phyloP scores from a whole-genome alignment of 2,888 invertebrate species.

The Lasioglossum oenotherae region DNA sequence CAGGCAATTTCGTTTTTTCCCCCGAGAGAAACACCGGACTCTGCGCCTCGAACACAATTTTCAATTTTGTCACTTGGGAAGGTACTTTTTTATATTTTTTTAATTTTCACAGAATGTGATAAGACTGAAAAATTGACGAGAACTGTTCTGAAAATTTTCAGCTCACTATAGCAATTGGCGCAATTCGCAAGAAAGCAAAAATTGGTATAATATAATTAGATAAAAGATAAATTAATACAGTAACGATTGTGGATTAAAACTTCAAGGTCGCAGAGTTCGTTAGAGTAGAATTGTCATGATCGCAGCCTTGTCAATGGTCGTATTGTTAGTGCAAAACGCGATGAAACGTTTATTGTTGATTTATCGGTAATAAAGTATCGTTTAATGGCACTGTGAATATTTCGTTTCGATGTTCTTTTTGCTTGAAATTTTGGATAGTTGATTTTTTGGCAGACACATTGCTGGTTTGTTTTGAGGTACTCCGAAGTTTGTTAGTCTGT shows the following conservation, averaged over 20 bases:
- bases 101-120: neutral
- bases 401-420: neutral
- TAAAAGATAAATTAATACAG: neutral
- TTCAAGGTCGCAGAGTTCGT: constrained; percentile 56
- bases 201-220: neutral
- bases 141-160: neutral
- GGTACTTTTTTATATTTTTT: neutral
- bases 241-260: neutral
- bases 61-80: neutral
- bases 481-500: constrained; percentile 2
- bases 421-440: neutral
- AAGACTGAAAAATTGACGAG: neutral
- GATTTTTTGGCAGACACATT: constrained; percentile 4
- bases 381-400: neutral
- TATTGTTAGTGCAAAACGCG: constrained; percentile 18
- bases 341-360: neutral
- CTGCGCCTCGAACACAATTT: constrained; percentile 24
- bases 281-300: constrained; percentile 48
- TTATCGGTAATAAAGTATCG: neutral
- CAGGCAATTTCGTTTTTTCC: constrained; percentile 49
- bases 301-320: constrained; percentile 55
- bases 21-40: constrained; percentile 41
- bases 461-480: neutral
- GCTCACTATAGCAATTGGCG: neutral
- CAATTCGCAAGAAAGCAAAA: neutral